Evolutionary conservation across 2,888 invertebrate species (phyloP), one percentile per base, ranked within the genome.

Genomic region (Pseudococcus jackbeardsleyi): DNA sequence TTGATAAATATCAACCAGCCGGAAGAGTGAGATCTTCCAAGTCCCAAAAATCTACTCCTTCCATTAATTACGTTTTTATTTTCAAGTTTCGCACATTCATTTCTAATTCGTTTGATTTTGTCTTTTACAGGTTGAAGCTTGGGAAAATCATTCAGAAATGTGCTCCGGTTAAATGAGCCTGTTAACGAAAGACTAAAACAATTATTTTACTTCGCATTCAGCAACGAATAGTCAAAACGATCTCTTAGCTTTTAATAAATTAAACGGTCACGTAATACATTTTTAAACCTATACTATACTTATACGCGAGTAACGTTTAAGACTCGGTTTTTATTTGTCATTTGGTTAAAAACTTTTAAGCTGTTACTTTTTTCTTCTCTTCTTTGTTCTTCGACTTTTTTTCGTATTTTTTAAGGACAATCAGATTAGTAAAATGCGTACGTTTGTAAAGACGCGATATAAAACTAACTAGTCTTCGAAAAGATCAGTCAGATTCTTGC

Each of bases 91-190:
- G n/a, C 26, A 33, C 26, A 3, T 3, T 33, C 26, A 33, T 33
- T 33, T 33, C 26, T 33, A 33, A 33, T 33, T 33, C 26, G 5
- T 46, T 46, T 46, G 6, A 46, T 46, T 46, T 46, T 12, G 1
- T 46, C 12, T 46, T 46, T 46, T 19, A 0, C 92, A 97, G 96
- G 95, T 96, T 77, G 93, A 95, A 64, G 96, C 96, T 64, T 97
- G 97, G 97, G 96, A 96, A 91, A 96, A 96, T 89, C 96, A 96
- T 92, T 96, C 96, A 7, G 96, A 96, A 92, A 94, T 95, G 91
- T 96, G 96, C 92, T 95, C 95, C 77, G 96, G 96, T 91, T 96
- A 93, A 93, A 77, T 87, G 72, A 15, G 12, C 64, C 68, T 17
- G 22, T 22, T 39, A 84, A 84, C 2, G 42, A 17, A 50, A 79